Evolutionary conservation across 2,888 invertebrate species (phyloP).

Genomic region (Alviniconcha strummeri): DNA sequence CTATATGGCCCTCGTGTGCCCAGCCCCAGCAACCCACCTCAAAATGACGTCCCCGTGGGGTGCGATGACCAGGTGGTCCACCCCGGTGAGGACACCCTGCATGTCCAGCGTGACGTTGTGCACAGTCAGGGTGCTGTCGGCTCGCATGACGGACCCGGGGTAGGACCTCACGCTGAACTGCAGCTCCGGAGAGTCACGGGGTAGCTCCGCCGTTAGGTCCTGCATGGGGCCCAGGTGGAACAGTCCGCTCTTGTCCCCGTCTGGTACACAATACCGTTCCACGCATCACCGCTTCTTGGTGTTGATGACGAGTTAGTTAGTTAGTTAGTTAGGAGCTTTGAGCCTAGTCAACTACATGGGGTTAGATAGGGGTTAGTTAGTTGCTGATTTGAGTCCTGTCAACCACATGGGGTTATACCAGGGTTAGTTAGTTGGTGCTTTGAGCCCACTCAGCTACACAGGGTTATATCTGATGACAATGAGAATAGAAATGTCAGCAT

Average conservation of each 20-base stretch:
- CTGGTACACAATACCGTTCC: neutral
- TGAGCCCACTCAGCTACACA: too few relatives aligned
- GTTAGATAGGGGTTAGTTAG: too few relatives aligned
- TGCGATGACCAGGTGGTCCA: conserved; percentile 54
- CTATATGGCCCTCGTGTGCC: too few relatives aligned
- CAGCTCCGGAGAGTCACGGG: conserved; percentile 54
- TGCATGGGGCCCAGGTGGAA: conserved; percentile 49
- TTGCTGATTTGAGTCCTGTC: too few relatives aligned
- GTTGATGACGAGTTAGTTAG: too few relatives aligned
- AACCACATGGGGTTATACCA: too few relatives aligned
- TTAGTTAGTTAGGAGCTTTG: too few relatives aligned
- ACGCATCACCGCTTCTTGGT: too few relatives aligned
- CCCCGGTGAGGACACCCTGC: conserved; percentile 51
- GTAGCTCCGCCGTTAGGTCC: conserved; percentile 50
- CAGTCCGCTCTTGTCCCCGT: conserved; percentile 29
- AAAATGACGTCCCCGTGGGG: conserved; percentile 53
- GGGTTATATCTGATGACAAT: neutral
- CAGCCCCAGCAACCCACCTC: conserved; percentile 41
- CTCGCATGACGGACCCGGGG: conserved; percentile 48
- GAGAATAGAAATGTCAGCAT: neutral
- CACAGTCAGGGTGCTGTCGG: conserved; percentile 48
- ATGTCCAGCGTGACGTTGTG: conserved; percentile 56
- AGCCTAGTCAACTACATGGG: too few relatives aligned
- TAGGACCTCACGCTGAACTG: conserved; percentile 56
- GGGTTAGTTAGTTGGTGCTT: too few relatives aligned